phyloP scores from a whole-genome alignment of 2,888 invertebrate genomes.

The Pollenia angustigena region DNA sequence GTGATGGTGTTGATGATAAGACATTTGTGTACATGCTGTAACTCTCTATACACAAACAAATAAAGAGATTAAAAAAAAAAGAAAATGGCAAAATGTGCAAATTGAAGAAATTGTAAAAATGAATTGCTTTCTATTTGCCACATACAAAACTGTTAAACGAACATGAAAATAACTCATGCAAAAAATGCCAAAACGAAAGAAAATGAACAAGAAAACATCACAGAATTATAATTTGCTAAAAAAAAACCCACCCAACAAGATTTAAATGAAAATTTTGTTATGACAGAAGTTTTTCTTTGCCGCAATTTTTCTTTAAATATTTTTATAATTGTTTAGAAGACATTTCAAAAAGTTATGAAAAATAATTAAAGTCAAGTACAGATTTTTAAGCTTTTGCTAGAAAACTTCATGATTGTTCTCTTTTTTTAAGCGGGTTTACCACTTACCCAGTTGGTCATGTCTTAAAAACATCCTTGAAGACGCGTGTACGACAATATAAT shows the following conservation, averaged over 20 bases:
- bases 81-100: constrained; percentile 39
- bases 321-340: too few relatives aligned
- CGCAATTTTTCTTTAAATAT: too few relatives aligned
- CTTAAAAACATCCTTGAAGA: too few relatives aligned
- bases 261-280: constrained; percentile 53
- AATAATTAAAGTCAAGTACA: too few relatives aligned
- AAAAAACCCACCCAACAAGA: neutral
- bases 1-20: constrained; percentile 53
- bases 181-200: constrained; percentile 1
- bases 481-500: too few relatives aligned
- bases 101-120: constrained; percentile 63
- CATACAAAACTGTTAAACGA: constrained; percentile 9
- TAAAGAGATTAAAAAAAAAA: constrained; percentile 2
- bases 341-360: too few relatives aligned
- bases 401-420: too few relatives aligned
- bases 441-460: too few relatives aligned
- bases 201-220: neutral
- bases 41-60: constrained; percentile 5
- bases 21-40: constrained; percentile 50
- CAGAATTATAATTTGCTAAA: constrained; percentile 14
- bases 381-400: too few relatives aligned
- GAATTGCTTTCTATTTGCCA: constrained; percentile 52
- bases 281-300: too few relatives aligned
- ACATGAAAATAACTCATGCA: constrained; percentile 37
- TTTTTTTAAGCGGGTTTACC: too few relatives aligned